Conservation (phyloP, 2,888 invertebrate genomes). For the Caenorhabditis imperialis region DNA sequence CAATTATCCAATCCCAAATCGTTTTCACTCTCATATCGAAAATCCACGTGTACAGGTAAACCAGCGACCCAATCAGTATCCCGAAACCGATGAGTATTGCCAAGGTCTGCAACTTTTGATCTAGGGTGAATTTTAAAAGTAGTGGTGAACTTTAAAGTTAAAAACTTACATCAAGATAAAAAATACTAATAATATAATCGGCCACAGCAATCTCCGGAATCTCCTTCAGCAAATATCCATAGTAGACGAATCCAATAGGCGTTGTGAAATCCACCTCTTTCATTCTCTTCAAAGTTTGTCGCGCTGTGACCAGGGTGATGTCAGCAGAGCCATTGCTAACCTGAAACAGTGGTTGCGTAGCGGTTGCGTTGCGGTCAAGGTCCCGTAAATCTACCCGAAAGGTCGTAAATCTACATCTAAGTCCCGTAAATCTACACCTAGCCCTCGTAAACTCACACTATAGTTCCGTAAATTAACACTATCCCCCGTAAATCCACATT, state of each 20-base stretch:
- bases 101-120: conserved; percentile 30
- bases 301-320: conserved; percentile 48
- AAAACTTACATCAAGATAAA: conserved; percentile 42
- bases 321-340: conserved; percentile 53
- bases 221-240: conserved; percentile 57
- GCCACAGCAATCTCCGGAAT: conserved; percentile 57
- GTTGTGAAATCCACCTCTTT: conserved; percentile 57
- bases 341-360: too few species aligned
- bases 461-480: too few species aligned
- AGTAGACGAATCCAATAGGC: conserved; percentile 56
- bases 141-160: neutral
- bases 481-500: too few species aligned
- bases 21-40: conserved; percentile 16
- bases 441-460: too few species aligned
- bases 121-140: neutral
- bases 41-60: conserved; percentile 45
- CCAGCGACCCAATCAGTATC: conserved; percentile 39
- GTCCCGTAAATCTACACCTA: too few species aligned
- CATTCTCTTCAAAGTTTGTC: conserved; percentile 57
- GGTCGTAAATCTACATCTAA: too few species aligned
- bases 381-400: too few species aligned
- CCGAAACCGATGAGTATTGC: conserved; percentile 35
- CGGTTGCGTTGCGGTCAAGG: too few species aligned
- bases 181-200: conserved; percentile 57
- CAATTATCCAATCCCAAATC: conserved; percentile 39